Conservation (phyloP, 2,113 vertebrate genomes). For the Synchiropus splendidus region DNA sequence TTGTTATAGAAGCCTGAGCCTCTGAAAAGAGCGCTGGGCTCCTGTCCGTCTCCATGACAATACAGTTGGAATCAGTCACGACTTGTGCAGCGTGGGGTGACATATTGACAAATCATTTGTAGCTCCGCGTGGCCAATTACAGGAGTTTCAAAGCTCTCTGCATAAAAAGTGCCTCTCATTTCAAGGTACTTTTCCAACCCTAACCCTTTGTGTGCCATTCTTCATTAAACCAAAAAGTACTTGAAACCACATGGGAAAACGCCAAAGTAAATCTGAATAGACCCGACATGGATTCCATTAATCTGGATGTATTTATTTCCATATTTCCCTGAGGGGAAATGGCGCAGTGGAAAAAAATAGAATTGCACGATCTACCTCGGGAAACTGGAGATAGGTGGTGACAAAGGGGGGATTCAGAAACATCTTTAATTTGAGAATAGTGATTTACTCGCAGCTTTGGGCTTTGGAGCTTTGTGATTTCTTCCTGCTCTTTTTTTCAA, state of each 20-base stretch:
- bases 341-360: not conserved
- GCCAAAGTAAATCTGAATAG: too few species aligned
- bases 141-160: too few species aligned
- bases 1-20: too few species aligned
- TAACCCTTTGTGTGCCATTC: too few species aligned
- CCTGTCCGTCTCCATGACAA: slow-evolving; percentile 23
- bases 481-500: slow-evolving; percentile 14
- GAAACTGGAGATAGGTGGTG: slow-evolving; percentile 13
- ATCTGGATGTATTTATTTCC: not conserved
- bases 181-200: too few species aligned
- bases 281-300: slow-evolving; percentile 1
- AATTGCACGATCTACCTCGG: slow-evolving; percentile 16
- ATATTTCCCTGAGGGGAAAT: slow-evolving; percentile 16
- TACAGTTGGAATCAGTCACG: slow-evolving; percentile 31
- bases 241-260: too few species aligned
- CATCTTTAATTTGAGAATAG: slow-evolving; percentile 34
- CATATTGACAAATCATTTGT: too few species aligned
- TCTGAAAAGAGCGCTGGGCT: too few species aligned
- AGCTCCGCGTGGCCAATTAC: too few species aligned
- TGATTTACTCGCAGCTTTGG: slow-evolving; percentile 16
- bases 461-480: slow-evolving; percentile 11
- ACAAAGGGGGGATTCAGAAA: slow-evolving; percentile 21
- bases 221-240: too few species aligned
- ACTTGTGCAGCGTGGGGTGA: slow-evolving; percentile 5
- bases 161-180: too few species aligned